These are phyloP conservation scores for Lutjanus argentimaculatus DNA, from an alignment of 2,797 vertebrate genomes.

Conservation along the genomic window DNA sequence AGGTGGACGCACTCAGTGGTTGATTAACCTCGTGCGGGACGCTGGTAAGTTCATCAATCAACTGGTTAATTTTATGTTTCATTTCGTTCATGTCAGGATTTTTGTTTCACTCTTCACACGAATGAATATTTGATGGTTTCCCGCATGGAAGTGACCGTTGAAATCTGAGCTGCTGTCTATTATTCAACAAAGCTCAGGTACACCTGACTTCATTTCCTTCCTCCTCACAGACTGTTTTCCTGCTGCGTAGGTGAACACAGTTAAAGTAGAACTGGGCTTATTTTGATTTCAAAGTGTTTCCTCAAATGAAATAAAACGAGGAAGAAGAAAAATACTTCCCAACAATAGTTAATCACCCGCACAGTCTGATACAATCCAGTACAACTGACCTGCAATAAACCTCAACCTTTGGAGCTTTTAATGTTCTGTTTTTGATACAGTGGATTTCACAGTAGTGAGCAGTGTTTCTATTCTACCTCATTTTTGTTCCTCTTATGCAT, in stretches of 20 bases:
- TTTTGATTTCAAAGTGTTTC: neutral
- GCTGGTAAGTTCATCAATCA: conserved; percentile 30
- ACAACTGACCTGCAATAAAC: neutral
- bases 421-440: neutral
- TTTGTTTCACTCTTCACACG: neutral
- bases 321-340: neutral
- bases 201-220: conserved; percentile 18
- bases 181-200: conserved; percentile 54
- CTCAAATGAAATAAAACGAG: neutral
- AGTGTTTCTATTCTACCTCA: neutral
- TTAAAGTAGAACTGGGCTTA: neutral
- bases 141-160: conserved; percentile 42
- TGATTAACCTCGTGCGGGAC: neutral
- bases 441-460: neutral
- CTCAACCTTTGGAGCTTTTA: neutral
- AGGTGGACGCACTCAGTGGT: conserved; percentile 18
- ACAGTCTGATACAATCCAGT: neutral
- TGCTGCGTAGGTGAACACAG: neutral
- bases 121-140: conserved; percentile 1
- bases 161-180: conserved; percentile 60
- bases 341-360: neutral
- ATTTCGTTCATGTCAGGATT: neutral
- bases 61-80: accelerated
- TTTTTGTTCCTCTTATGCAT: too few relatives aligned
- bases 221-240: neutral